Percentiles rank a stretch among this genome's conserved stretches.
phyloP scores from a whole-genome alignment of 2,797 vertebrate genomes.

The Trematomus bernacchii region DNA sequence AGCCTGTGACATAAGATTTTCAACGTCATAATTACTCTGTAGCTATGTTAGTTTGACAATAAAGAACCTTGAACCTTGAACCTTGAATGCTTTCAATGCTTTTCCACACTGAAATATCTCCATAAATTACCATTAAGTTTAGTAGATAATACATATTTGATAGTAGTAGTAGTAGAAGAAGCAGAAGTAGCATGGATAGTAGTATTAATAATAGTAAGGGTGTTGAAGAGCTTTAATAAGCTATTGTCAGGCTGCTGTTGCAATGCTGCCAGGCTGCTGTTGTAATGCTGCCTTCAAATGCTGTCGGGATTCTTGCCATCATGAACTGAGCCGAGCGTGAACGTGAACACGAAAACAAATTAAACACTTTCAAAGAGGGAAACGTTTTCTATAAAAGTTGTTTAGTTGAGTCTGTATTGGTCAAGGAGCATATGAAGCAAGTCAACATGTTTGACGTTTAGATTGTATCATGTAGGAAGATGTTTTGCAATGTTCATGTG shows the following conservation, averaged over 20 bases:
- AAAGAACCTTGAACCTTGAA: too few species aligned
- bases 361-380: background rate
- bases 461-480: background rate
- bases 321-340: fast-evolving
- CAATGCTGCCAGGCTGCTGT: slow-evolving; percentile 48
- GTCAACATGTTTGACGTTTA: background rate
- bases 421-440: background rate
- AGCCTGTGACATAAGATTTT: too few species aligned
- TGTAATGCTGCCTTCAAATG: slow-evolving; percentile 40
- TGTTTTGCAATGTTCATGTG: background rate
- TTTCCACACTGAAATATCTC: background rate
- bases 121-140: background rate
- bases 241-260: slow-evolving; percentile 27
- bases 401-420: background rate
- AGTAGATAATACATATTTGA: background rate
- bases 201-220: too few species aligned
- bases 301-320: background rate
- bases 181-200: too few species aligned
- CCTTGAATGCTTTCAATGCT: background rate
- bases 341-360: background rate
- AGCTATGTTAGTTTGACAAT: too few species aligned
- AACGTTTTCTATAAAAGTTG: fast-evolving
- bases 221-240: too few species aligned
- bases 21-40: too few species aligned
- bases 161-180: background rate